Conservation (phyloP, 1,140 invertebrate genomes). For the Danaus plexippus region DNA sequence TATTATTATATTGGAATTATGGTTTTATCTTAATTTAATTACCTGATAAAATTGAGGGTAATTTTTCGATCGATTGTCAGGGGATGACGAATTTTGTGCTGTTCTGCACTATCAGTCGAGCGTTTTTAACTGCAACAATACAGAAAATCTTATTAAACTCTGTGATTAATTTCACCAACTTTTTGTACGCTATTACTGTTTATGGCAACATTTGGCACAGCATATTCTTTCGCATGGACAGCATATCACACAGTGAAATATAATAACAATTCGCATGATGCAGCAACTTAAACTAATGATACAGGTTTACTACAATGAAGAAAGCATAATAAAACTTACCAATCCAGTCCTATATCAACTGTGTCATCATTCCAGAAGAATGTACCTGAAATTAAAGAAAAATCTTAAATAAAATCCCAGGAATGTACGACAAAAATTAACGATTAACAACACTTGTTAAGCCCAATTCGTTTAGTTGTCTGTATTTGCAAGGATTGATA, state of each 20-base stretch:
- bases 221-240: slow-evolving; percentile 16
- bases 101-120: too few species aligned
- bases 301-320: slow-evolving; percentile 13
- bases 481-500: too few species aligned
- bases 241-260: slow-evolving; percentile 13
- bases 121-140: slow-evolving; percentile 26
- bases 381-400: slow-evolving; percentile 14
- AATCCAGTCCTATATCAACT: slow-evolving; percentile 17
- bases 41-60: background rate
- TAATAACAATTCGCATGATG: slow-evolving; percentile 22
- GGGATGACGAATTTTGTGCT: too few species aligned
- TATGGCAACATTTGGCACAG: slow-evolving; percentile 15
- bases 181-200: background rate
- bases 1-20: background rate
- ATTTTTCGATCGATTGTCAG: too few species aligned
- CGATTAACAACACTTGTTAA: too few species aligned
- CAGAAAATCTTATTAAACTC: slow-evolving; percentile 18
- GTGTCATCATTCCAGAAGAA: background rate
- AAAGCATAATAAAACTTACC: slow-evolving; percentile 31
- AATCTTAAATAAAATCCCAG: too few species aligned
- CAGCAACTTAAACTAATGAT: slow-evolving; percentile 18
- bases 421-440: too few species aligned
- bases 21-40: background rate
- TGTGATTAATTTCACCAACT: too few species aligned
- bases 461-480: too few species aligned